Base-by-base conservation (phyloP, 1,140 invertebrate genomes). In the Orussus abietinus region DNA sequence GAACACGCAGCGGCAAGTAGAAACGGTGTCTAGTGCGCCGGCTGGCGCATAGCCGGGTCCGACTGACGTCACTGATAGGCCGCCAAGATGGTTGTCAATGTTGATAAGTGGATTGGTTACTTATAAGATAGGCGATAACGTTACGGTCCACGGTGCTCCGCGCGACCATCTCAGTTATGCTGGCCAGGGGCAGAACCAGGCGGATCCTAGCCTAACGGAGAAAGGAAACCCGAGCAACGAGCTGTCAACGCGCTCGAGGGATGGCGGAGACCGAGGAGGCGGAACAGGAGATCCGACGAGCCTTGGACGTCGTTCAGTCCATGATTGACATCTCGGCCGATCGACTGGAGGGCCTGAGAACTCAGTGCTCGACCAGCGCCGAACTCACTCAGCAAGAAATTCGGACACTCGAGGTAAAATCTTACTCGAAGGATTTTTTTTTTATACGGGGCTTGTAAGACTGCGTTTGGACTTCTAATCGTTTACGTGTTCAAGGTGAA, bases 371-470 rank as follows among this genome's bases (percentile, higher is more conserved):
- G 13, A 91, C 90, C 36, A 92, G 85, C 66, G 89, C 86, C 30
- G 89, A 92, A 71, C 78, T 97, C 47, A 96, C 92, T 26, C 91
- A 95, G 65, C 89, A 95, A 64, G 92, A 96, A 81, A 96, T 96
- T 59, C 80, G 92, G 51, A 90, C 87, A 35, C 75, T 95, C 32
- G 94, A 96, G 85, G 90, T 92, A 78, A 42, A 36, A 42, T 66
- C 52, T 43, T n/a, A 14, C 7, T 9, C 12, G 3, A n/a, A n/a
- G n/a, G n/a, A n/a, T n/a, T n/a, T n/a, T n/a, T n/a, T n/a, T n/a
- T n/a, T n/a, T n/a, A n/a, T n/a, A n/a, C n/a, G n/a, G n/a, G n/a
- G n/a, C n/a, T n/a, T n/a, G n/a, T n/a, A n/a, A n/a, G n/a, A n/a
- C n/a, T n/a, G n/a, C n/a, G n/a, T n/a, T n/a, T n/a, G n/a, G n/a